phyloP scores from a whole-genome alignment of 2,888 invertebrate species.

The Drosophila austrosaltans region DNA sequence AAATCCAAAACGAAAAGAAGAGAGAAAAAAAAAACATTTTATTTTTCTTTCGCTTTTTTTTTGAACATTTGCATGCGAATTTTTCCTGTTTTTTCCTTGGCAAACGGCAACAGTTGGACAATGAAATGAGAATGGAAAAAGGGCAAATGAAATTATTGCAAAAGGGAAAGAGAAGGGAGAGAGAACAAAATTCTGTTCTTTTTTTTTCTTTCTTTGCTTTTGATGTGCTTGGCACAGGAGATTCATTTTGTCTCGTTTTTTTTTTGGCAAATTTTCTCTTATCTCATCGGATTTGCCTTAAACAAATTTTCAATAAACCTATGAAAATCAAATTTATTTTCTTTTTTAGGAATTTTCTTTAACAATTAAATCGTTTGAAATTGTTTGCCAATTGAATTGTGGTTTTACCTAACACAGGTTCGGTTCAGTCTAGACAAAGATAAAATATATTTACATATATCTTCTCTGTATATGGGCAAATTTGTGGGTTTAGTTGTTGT shows the following conservation, averaged over 20 bases:
- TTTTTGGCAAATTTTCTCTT: constrained; percentile 1
- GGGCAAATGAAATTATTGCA: constrained; percentile 16
- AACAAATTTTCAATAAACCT: constrained; percentile 8
- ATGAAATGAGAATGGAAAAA: neutral
- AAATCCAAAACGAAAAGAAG: too few relatives aligned
- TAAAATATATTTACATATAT: neutral
- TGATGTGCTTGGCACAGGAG: constrained; percentile 3
- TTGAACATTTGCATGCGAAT: constrained; percentile 16
- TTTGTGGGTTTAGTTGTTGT: constrained; percentile 5
- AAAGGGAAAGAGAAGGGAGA: neutral
- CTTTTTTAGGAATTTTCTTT: neutral
- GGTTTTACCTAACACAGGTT: neutral
- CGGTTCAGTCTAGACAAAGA: neutral
- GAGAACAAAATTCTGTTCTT: neutral
- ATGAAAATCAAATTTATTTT: neutral
- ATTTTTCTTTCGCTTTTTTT: neutral
- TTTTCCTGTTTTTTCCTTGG: neutral
- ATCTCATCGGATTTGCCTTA: constrained; percentile 8
- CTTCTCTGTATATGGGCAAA: too few relatives aligned
- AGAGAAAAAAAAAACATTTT: too few relatives aligned
- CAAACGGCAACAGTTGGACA: constrained; percentile 20
- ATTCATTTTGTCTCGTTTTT: neutral
- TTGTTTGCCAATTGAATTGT: constrained; percentile 4
- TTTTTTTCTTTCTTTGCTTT: constrained; percentile 1
- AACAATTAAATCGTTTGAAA: constrained; percentile 2